A percentile compares a stretch with the other conserved stretches of the same genome.
Conservation (phyloP, 2,113 vertebrate species). For the Gobio gobio region DNA sequence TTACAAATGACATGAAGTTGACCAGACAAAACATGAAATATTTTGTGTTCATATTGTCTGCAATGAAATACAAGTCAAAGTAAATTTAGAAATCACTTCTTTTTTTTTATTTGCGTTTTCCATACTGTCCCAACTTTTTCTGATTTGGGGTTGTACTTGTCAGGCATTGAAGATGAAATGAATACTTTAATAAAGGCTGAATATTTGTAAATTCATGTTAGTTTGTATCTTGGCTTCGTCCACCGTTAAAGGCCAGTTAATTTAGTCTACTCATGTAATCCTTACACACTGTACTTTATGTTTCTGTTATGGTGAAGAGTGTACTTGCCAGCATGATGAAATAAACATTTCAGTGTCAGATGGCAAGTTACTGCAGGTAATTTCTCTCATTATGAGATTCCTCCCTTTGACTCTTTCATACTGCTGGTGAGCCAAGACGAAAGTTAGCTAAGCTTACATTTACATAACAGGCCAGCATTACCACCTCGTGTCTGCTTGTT, state of each 20-base stretch:
- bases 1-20: no score
- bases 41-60: no score
- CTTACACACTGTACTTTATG: neutral
- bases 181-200: neutral
- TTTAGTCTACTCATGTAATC: neutral
- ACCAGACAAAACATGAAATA: no score
- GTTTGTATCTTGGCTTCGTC: neutral
- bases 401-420: neutral
- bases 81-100: no score
- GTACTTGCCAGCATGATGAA: neutral
- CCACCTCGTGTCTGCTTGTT: neutral
- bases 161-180: neutral
- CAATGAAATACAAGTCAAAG: no score
- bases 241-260: neutral
- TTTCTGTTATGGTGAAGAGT: neutral
- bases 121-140: no score
- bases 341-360: neutral
- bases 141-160: no score
- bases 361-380: conserved; percentile 19
- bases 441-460: neutral
- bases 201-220: neutral
- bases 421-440: neutral
- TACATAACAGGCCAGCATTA: neutral
- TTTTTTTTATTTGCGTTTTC: no score
- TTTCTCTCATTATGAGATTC: neutral